Evolutionary conservation across 2,113 vertebrate genomes (phyloP).

Genomic region (Gymnogyps californianus): DNA sequence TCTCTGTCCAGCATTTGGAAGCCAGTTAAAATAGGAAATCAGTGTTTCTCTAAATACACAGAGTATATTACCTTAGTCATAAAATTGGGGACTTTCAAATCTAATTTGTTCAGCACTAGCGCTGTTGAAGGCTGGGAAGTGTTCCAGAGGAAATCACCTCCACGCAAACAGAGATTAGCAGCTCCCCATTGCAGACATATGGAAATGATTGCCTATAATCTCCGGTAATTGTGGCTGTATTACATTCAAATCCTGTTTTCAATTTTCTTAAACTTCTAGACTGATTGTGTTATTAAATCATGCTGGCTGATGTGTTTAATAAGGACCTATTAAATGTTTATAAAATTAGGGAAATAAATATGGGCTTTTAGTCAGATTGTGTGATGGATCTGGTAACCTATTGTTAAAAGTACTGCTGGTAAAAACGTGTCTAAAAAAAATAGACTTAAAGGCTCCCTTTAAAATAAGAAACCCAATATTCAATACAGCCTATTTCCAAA

Average conservation of each 20-base stretch:
- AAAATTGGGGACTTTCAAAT: constrained; percentile 86
- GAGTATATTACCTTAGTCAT: constrained; percentile 84
- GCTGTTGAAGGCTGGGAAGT: constrained; percentile 82
- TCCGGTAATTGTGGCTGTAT: constrained; percentile 96
- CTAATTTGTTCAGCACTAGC: constrained; percentile 83
- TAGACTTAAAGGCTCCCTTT: constrained; percentile 47
- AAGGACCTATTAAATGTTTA: constrained; percentile 89
- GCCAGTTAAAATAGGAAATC: constrained; percentile 80
- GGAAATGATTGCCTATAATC: constrained; percentile 97
- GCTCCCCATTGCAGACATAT: constrained; percentile 95
- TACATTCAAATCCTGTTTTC: constrained; percentile 93
- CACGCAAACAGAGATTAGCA: constrained; percentile 92
- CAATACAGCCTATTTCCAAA: constrained; percentile 1
- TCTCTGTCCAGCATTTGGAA: constrained; percentile 76
- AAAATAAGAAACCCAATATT: constrained; percentile 29
- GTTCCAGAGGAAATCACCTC: constrained; percentile 94
- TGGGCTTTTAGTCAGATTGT: constrained; percentile 78
- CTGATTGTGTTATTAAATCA: constrained; percentile 98
- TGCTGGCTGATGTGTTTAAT: constrained; percentile 95
- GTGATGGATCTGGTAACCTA: constrained; percentile 79
- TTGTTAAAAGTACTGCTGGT: constrained; percentile 77
- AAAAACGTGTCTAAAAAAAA: constrained; percentile 64
- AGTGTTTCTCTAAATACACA: constrained; percentile 80
- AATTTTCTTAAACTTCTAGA: constrained; percentile 94
- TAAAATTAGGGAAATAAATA: constrained; percentile 89